Evolutionary conservation across 1,140 invertebrate genomes (phyloP).

Genomic region (Hesperophylax magnus): DNA sequence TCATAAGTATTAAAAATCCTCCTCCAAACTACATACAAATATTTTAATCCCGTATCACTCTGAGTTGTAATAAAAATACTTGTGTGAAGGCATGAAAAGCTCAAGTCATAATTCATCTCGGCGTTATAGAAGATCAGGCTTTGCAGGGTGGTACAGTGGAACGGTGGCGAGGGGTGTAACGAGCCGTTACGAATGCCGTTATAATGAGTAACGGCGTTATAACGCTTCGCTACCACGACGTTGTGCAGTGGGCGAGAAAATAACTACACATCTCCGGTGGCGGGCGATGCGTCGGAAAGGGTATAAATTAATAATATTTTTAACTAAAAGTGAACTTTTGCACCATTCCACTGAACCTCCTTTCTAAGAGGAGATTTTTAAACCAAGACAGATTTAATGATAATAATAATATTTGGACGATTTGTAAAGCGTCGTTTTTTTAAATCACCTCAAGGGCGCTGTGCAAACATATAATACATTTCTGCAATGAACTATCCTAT

Average conservation of each 20-base stretch:
- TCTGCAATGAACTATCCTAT: too few species aligned
- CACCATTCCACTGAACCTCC: too few species aligned
- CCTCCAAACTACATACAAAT: neutral
- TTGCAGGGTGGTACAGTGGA: neutral
- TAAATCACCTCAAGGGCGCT: too few species aligned
- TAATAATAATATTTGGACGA: too few species aligned
- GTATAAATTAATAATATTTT: neutral
- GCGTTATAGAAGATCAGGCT: conserved; percentile 19
- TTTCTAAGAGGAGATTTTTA: too few species aligned
- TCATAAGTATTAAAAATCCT: too few species aligned
- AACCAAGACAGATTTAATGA: too few species aligned
- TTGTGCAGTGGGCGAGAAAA: conserved; percentile 25
- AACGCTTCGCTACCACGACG: conserved; percentile 19
- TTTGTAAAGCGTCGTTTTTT: too few species aligned
- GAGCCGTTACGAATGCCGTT: conserved; percentile 36
- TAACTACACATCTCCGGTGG: neutral
- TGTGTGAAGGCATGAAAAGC: neutral
- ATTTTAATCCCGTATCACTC: neutral
- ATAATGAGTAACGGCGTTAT: conserved; percentile 42
- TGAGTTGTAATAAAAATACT: conserved; percentile 20
- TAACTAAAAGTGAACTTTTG: too few species aligned
- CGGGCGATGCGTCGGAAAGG: neutral
- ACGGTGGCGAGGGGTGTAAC: conserved; percentile 14
- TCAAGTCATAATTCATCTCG: conserved; percentile 16
- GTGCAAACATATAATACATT: too few species aligned